Evolutionary conservation across 2,797 vertebrate genomes (phyloP), one percentile per base, ranked within the genome.

Genomic region (Numenius phaeopus): DNA sequence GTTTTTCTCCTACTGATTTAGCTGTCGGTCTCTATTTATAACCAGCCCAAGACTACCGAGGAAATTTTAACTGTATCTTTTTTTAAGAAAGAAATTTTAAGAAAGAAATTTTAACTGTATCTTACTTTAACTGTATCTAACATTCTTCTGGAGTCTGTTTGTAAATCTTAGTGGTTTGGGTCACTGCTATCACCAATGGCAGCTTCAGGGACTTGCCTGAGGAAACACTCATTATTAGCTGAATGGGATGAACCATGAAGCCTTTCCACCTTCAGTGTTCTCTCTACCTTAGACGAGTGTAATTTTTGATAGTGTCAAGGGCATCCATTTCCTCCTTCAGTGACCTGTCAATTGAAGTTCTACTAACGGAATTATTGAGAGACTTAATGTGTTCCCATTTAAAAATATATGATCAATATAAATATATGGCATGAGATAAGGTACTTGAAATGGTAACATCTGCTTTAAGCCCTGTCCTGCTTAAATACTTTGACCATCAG

Each of bases 1-100:
- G 1, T 2, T n/a, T 14, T 5, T 40, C 2, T 46, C 27, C 27
- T 49, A 0, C 40, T 61, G 58, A 17, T 83, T 18, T 44, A 47
- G 24, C 37, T 83, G 46, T 26, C 40, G 12, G 8, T 78, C n/a
- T 57, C 27, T 5, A 5, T 71, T 52, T 85, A 15, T 14, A 49
- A 26, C 7, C 20, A 58, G 73, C 47, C 30, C 40, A 46, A 55
- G 69, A 47, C 46, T 69, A 39, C 22, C 30, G 23, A 46, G 29
- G 21, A 80, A 65, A 11, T 61, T 83, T 37, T 37, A 37, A 37
- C 34, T 37, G 34, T 37, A 37, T 37, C 34, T 37, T 37, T 37
- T n/a, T n/a, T n/a, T n/a, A n/a, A n/a, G n/a, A n/a, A n/a, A n/a
- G n/a, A n/a, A n/a, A n/a, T n/a, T n/a, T n/a, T n/a, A n/a, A n/a